Base-by-base conservation (phyloP, 2,888 invertebrate species). In the Prionchulus punctatus region DNA sequence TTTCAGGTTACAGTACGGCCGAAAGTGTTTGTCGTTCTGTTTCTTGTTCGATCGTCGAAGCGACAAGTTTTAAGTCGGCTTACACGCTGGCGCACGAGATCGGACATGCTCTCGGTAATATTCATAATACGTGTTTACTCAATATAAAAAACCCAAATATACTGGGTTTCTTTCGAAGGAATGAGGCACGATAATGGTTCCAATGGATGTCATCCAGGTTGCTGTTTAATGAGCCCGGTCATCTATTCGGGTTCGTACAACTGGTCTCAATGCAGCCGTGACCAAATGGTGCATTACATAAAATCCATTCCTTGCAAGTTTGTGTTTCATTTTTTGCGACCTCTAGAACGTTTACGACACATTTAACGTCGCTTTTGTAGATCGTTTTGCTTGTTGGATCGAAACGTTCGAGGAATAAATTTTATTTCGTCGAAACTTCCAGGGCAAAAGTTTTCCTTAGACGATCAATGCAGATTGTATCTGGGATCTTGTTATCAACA, bases 161-260 rank as follows among this genome's bases (percentile, higher is more conserved):
- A n/a, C n/a, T n/a, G 27, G n/a, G 7, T 7, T 12, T n/a, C 27
- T 53, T 15, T 55, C 51, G 18, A 25, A 56, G 56, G 56, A 2
- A 25, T 56, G 56, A 23, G 18, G 2, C 56, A 56, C 30, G 56
- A 56, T 30, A 31, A 49, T 42, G 23, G 54, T 4, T 42, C 21
- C 15, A 55, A 56, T 27, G 51, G 23, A 15, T 56, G 56, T 36
- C 25, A 31, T 2, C 23, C 27, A 28, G n/a, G 15, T 2, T 56
- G 56, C 26, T 56, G 56, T 53, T 26, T 56, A 4, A 56, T 56
- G 56, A 54, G 56, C 27, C 56, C 56, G 7, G 36, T 56, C 21
- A 54, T 56, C 3, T n/a, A 18, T n/a, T 56, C 36, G 21, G 56
- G 56, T 18, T 30, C 23, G 27, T 54, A 56, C 4, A 3, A 21